Base-by-base conservation (phyloP, 2,113 vertebrate genomes). In the Ophiodon elongatus region DNA sequence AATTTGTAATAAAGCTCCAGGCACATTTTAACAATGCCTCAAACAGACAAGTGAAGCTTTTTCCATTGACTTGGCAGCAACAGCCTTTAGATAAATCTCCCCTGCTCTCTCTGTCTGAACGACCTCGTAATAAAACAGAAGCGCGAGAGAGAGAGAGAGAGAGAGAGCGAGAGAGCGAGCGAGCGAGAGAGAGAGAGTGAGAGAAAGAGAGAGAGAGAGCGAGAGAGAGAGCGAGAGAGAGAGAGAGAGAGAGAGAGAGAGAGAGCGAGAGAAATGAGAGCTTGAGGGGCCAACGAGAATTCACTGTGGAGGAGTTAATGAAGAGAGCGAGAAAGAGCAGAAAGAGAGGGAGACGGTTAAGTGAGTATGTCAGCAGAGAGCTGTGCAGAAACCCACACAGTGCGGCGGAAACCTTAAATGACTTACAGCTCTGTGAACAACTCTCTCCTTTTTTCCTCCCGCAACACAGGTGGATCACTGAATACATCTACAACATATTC, bases 1-100 rank as follows among this genome's bases (percentile, higher is more conserved):
- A 93, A 95, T 94, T 93, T 95, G 92, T 93, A 91, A 93, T 94
- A 91, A 93, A 93, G 89, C 92, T 91, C 86, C 63, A 82, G 89
- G 93, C 91, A 72, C 86, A 86, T 91, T 93, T 92, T 90, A 94
- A 91, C 91, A 93, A 92, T 88, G 86, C 87, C 85, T 92, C 87
- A 90, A 88, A 91, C 85, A 88, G 88, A 94, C 87, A 91, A 85
- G 85, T 83, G 90, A 83, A 88, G 92, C 88, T 80, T 85, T 91
- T 89, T 86, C 89, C 90, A 92, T 87, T 92, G 89, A 92, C 91
- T 93, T 90, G 81, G 89, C 91, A 92, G 88, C 87, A 90, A 91
- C 91, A 89, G 91, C 90, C 83, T 90, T 92, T 85, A 92, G 89
- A 94, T 94, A 93, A 94, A 94, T 94, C 89, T 90, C 82, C 89